A percentile compares a stretch with the other conserved stretches of the same genome.
Evolutionary conservation across 2,888 invertebrate species (phyloP).

Genomic region (Pharmacophagus antenor): DNA sequence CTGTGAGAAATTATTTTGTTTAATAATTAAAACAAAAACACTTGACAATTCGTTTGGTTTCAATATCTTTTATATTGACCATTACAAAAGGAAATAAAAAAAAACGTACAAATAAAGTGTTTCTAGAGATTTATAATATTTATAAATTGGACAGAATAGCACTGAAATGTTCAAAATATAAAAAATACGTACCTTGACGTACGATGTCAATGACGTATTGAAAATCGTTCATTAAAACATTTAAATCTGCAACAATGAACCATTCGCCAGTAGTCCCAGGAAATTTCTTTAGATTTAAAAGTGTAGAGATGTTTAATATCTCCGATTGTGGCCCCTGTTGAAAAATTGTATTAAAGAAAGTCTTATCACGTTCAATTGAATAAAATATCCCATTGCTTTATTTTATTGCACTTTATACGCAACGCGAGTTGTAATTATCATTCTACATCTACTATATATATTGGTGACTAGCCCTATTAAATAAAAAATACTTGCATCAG

Average conservation of each 20-base stretch:
- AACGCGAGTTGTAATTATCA: too few relatives aligned
- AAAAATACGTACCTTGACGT: slow-evolving; percentile 3
- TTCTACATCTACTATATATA: too few relatives aligned
- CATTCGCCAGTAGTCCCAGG: not conserved
- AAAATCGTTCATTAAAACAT: not conserved
- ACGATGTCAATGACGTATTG: not conserved
- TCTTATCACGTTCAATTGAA: not conserved
- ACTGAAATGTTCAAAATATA: not conserved
- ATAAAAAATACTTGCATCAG: too few relatives aligned
- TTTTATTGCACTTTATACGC: too few relatives aligned
- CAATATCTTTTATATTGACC: too few relatives aligned
- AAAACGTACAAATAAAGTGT: not conserved
- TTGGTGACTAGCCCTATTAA: too few relatives aligned
- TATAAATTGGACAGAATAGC: not conserved
- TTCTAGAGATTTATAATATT: not conserved
- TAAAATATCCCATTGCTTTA: not conserved
- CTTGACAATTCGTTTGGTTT: too few relatives aligned
- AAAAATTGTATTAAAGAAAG: not conserved
- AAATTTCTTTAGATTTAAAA: not conserved
- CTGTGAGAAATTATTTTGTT: too few relatives aligned
- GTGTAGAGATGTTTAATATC: not conserved
- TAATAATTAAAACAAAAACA: too few relatives aligned
- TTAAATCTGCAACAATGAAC: slow-evolving; percentile 7
- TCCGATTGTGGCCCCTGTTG: not conserved
- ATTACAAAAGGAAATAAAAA: too few relatives aligned